Evolutionary conservation across 2,797 vertebrate species (phyloP).

Genomic region (Acomys russatus): DNA sequence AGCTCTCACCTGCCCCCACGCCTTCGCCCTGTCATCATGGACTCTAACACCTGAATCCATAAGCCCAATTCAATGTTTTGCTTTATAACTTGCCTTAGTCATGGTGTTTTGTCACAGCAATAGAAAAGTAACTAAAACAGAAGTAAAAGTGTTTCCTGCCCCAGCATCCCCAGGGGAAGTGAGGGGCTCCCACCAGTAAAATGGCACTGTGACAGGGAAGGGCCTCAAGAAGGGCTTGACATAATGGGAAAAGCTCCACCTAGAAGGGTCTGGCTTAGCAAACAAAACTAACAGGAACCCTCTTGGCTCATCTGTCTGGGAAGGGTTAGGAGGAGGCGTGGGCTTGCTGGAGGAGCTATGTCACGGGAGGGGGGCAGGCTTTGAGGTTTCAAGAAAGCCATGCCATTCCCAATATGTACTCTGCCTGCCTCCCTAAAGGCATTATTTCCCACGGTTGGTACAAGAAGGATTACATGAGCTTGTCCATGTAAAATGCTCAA

Average conservation of each 20-base stretch:
- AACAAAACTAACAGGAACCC: background rate
- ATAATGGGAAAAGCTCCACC: background rate
- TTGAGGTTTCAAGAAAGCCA: background rate
- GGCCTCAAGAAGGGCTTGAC: background rate
- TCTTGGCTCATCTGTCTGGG: background rate
- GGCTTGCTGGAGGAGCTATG: background rate
- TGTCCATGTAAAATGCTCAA: background rate
- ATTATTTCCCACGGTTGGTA: too few relatives aligned
- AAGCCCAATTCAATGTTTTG: background rate
- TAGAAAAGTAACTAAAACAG: background rate
- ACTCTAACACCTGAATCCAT: background rate
- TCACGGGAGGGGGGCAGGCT: background rate
- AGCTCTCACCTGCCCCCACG: background rate
- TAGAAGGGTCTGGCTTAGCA: background rate
- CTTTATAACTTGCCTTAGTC: background rate
- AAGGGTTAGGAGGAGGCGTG: background rate
- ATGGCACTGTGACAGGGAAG: fast-evolving
- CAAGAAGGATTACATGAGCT: background rate
- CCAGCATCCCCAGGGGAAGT: background rate
- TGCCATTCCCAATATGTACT: background rate
- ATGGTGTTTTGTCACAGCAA: background rate
- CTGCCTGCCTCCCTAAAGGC: background rate
- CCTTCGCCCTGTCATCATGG: background rate
- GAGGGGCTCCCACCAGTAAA: background rate
- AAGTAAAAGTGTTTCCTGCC: background rate